Conservation (phyloP, 2,797 vertebrate species). For the Poeciliopsis turneri region DNA sequence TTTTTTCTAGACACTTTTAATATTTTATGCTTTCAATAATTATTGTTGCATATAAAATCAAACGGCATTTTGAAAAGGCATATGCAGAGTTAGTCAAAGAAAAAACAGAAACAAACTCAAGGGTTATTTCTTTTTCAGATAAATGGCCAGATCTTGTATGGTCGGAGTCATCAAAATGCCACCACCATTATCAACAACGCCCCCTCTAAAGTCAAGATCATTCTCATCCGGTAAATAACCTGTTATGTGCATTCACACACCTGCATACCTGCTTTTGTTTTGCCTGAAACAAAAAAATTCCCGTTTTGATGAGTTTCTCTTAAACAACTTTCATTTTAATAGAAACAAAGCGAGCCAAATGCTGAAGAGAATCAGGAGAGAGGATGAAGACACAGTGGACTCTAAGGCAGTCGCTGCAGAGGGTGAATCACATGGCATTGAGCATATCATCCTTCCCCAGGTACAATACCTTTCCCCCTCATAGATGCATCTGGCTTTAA, state of each 20-base stretch:
- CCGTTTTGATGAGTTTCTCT: neutral
- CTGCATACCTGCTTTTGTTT: too few relatives aligned
- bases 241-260: neutral
- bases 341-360: slow-evolving; percentile 89
- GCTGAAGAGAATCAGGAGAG: slow-evolving; percentile 75
- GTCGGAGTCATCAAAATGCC: slow-evolving; percentile 92
- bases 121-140: slow-evolving; percentile 77
- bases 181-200: slow-evolving; percentile 90
- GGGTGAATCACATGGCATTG: slow-evolving; percentile 33
- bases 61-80: neutral
- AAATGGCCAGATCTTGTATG: slow-evolving; percentile 93
- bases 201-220: slow-evolving; percentile 89
- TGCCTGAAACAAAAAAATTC: neutral
- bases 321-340: slow-evolving; percentile 27
- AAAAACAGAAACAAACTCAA: too few relatives aligned
- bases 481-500: neutral
- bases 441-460: slow-evolving; percentile 63
- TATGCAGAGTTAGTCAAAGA: neutral
- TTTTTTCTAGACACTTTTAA: neutral
- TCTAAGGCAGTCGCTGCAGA: slow-evolving; percentile 30
- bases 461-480: slow-evolving; percentile 34
- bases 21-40: neutral
- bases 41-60: neutral
- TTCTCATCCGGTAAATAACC: slow-evolving; percentile 88
- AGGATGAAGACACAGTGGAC: slow-evolving; percentile 53